These are phyloP conservation scores for Mythimna vitellina DNA, from an alignment of 2,888 invertebrate species.

Conservation along the genomic window DNA sequence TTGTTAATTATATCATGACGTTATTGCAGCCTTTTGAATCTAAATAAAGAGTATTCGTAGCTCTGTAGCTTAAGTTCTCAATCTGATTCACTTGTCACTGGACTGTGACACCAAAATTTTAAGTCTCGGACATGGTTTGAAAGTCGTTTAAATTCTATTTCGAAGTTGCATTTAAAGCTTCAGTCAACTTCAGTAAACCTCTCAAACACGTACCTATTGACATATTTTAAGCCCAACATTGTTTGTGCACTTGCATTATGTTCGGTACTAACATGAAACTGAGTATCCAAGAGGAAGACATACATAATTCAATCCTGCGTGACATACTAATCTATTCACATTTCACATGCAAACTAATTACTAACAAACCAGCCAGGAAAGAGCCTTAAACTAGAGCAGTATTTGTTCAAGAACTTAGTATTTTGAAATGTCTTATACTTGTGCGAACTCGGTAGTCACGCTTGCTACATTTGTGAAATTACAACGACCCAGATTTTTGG, in stretches of 20 bases:
- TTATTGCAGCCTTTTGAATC: background rate
- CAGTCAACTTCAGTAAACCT: constrained; percentile 3
- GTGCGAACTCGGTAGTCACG: constrained; percentile 63
- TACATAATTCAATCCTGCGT: constrained; percentile 27
- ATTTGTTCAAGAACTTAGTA: constrained; percentile 44
- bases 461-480: constrained; percentile 69
- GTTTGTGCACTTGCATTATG: constrained; percentile 23
- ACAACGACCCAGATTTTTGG: constrained; percentile 63
- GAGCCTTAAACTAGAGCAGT: constrained; percentile 47
- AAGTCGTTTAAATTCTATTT: constrained; percentile 41
- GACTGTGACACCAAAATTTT: constrained; percentile 24
- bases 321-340: constrained; percentile 51
- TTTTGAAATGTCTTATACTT: constrained; percentile 41
- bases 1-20: background rate
- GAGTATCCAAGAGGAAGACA: constrained; percentile 36
- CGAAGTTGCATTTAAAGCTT: background rate
- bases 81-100: constrained; percentile 9
- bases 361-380: constrained; percentile 44
- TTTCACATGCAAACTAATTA: constrained; percentile 53
- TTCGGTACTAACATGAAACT: constrained; percentile 21
- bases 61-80: background rate
- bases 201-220: constrained; percentile 7
- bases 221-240: constrained; percentile 31
- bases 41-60: background rate
- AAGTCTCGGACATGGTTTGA: constrained; percentile 31